Conservation (phyloP, 1,140 invertebrate genomes). For the Gonatopus flavifemur region DNA sequence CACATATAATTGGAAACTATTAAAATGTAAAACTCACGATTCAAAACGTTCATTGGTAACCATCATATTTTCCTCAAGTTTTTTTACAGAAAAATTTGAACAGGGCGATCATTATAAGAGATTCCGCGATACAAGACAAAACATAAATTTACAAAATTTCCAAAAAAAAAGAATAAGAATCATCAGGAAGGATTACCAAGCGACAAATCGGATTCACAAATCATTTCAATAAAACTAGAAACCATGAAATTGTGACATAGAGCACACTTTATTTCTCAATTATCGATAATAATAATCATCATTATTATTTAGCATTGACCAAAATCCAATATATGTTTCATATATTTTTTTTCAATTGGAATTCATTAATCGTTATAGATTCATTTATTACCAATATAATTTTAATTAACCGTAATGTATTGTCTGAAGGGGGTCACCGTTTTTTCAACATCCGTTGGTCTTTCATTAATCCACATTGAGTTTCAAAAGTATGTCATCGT, state of each 20-base stretch:
- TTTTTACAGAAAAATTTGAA: too few relatives aligned
- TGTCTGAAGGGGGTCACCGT: conserved; percentile 57
- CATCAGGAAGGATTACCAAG: not conserved
- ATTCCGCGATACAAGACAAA: too few relatives aligned
- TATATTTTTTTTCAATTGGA: conserved; percentile 49
- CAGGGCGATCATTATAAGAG: too few relatives aligned
- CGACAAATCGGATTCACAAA: not conserved
- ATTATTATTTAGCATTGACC: conserved; percentile 55
- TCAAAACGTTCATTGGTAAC: too few relatives aligned
- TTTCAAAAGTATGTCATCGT: too few relatives aligned
- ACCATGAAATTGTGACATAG: conserved; percentile 44
- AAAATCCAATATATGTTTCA: conserved; percentile 41
- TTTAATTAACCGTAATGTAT: conserved; percentile 57
- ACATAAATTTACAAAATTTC: too few relatives aligned
- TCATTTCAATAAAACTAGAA: not conserved
- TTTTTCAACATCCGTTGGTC: conserved; percentile 51
- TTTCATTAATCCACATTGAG: too few relatives aligned
- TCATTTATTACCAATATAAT: conserved; percentile 54
- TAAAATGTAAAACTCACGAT: too few relatives aligned
- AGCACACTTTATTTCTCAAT: conserved; percentile 58
- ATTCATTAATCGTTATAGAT: conserved; percentile 53
- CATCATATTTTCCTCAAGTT: too few relatives aligned
- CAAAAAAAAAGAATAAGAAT: not conserved
- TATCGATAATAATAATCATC: conserved; percentile 57
- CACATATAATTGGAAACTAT: too few relatives aligned